A percentile compares a stretch with the other conserved stretches of the same genome.
Conservation (phyloP, 2,888 invertebrate genomes). For the Rhopalosiphum nymphaeae region DNA sequence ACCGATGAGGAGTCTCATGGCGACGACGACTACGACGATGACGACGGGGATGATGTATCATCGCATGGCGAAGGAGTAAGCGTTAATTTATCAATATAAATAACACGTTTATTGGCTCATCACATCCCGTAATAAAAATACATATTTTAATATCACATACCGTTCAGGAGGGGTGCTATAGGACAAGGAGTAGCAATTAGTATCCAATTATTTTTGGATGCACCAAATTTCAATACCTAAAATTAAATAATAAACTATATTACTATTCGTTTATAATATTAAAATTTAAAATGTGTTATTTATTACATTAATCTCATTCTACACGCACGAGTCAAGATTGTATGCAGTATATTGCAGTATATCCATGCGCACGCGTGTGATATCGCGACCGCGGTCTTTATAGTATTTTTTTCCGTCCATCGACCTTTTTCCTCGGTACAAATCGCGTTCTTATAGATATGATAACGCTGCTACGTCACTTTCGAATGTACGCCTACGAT, state of each 20-base stretch:
- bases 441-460: neutral
- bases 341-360: neutral
- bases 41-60: slow-evolving; percentile 69
- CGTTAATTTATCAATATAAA: neutral
- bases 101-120: neutral
- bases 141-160: neutral
- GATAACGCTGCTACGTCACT: neutral
- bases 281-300: neutral
- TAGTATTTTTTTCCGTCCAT: neutral
- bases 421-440: neutral
- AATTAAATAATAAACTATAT: neutral
- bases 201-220: neutral
- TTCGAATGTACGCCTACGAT: slow-evolving; percentile 24
- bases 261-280: neutral
- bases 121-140: neutral
- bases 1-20: slow-evolving; percentile 69
- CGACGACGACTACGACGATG: slow-evolving; percentile 71
- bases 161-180: neutral
- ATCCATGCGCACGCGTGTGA: neutral
- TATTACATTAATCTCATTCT: neutral
- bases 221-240: neutral
- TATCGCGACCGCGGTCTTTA: neutral
- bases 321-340: neutral
- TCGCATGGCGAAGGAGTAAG: slow-evolving; percentile 73
- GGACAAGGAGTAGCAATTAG: neutral